phyloP scores from a whole-genome alignment of 2,113 vertebrate species.

The Pluvianellus socialis region DNA sequence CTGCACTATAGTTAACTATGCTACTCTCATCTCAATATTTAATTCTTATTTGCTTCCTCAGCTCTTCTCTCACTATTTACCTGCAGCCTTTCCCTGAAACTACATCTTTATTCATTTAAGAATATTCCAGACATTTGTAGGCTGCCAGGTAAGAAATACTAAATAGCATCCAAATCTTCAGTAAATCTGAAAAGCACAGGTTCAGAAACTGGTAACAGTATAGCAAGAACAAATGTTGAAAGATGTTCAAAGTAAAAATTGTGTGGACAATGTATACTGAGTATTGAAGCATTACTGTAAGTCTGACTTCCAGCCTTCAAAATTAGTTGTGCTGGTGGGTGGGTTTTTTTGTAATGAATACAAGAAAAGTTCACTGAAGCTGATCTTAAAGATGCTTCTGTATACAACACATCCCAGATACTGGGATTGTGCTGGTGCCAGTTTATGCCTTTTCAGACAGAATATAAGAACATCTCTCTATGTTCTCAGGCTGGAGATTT shows the following conservation, averaged over 20 bases:
- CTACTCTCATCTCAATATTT: neutral
- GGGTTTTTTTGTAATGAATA: neutral
- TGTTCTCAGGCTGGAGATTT: neutral
- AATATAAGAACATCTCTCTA: neutral
- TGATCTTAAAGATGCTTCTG: neutral
- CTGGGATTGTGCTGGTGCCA: neutral
- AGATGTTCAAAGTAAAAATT: neutral
- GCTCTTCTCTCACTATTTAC: neutral
- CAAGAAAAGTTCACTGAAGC: neutral
- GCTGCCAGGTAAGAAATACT: neutral
- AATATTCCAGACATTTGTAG: neutral
- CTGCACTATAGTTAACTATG: neutral
- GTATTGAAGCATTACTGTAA: neutral
- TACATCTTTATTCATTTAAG: neutral
- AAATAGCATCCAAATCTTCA: neutral
- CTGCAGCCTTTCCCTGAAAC: neutral
- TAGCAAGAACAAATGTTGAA: neutral
- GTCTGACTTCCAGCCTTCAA: neutral
- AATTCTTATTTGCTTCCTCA: neutral
- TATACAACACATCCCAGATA: neutral
- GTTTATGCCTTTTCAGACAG: neutral
- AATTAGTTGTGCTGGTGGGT: neutral
- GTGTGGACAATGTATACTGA: neutral
- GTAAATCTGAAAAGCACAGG: neutral
- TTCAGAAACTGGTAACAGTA: neutral